Percentiles rank a stretch among this genome's conserved stretches.
Conservation (phyloP, 64 coral and sea anemone genomes). For the Porites australiensis region DNA sequence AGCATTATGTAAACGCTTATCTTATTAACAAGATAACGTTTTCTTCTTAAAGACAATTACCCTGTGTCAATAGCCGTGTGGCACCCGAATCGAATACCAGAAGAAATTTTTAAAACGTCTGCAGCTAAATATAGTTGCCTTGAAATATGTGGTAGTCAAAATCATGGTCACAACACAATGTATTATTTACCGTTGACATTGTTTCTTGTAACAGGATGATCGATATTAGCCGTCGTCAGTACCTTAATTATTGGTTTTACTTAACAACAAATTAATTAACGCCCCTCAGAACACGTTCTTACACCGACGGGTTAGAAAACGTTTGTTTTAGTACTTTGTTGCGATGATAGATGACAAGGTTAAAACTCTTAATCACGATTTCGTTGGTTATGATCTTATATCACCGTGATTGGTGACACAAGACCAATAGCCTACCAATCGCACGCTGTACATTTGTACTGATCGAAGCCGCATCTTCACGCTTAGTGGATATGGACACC, state of each 20-base stretch:
- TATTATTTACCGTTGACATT: background rate
- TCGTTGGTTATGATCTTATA: background rate
- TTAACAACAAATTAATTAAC: conserved; percentile 5
- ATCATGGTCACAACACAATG: background rate
- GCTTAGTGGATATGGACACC: background rate
- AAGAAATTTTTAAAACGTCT: background rate
- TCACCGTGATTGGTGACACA: background rate
- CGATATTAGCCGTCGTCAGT: background rate
- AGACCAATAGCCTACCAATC: background rate
- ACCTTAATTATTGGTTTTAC: background rate
- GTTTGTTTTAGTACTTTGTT: too few species aligned
- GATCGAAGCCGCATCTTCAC: background rate
- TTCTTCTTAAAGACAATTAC: background rate
- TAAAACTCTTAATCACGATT: background rate
- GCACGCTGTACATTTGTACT: background rate
- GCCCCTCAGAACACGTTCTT: too few species aligned
- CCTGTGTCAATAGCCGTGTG: background rate
- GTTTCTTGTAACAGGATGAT: conserved; percentile 1
- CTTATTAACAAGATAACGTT: conserved; percentile 33
- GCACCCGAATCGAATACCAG: background rate
- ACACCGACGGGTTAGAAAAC: background rate
- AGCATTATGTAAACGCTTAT: background rate
- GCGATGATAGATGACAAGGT: too few species aligned
- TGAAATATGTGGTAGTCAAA: background rate
- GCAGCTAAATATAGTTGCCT: background rate